Evolutionary conservation across 1,140 invertebrate species (phyloP).

Genomic region (Bombus superbus): DNA sequence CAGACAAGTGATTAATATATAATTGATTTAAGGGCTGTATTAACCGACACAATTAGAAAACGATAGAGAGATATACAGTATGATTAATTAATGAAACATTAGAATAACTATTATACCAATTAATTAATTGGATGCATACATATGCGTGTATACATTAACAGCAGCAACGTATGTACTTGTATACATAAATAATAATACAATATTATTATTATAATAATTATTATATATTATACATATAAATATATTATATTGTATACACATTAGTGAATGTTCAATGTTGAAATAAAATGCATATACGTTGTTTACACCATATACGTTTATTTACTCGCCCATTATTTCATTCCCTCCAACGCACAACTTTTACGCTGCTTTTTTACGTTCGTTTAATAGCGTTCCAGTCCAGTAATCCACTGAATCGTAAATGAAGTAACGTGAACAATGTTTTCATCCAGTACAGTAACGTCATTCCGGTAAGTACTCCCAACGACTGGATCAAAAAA

Average conservation of each 20-base stretch:
- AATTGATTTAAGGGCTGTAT: conserved; percentile 54
- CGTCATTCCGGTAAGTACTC: too few relatives aligned
- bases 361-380: too few relatives aligned
- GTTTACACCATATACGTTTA: conserved; percentile 71
- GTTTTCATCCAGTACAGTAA: too few relatives aligned
- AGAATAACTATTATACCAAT: conserved; percentile 40
- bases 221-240: conserved; percentile 59
- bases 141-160: conserved; percentile 38
- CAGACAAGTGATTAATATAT: conserved; percentile 56
- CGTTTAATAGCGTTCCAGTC: too few relatives aligned
- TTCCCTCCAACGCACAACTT: background rate
- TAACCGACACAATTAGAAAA: conserved; percentile 53
- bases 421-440: too few relatives aligned
- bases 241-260: conserved; percentile 65
- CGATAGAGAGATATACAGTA: conserved; percentile 56
- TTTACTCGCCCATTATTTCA: background rate
- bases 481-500: too few relatives aligned
- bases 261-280: conserved; percentile 80
- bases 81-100: conserved; percentile 50
- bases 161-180: conserved; percentile 46
- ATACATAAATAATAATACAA: conserved; percentile 44
- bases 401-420: too few relatives aligned
- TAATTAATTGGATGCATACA: conserved; percentile 28
- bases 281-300: conserved; percentile 80
- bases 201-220: conserved; percentile 49